These are phyloP conservation scores for Alethe castanea DNA, from an alignment of 2,113 vertebrate genomes.

Conservation along the genomic window DNA sequence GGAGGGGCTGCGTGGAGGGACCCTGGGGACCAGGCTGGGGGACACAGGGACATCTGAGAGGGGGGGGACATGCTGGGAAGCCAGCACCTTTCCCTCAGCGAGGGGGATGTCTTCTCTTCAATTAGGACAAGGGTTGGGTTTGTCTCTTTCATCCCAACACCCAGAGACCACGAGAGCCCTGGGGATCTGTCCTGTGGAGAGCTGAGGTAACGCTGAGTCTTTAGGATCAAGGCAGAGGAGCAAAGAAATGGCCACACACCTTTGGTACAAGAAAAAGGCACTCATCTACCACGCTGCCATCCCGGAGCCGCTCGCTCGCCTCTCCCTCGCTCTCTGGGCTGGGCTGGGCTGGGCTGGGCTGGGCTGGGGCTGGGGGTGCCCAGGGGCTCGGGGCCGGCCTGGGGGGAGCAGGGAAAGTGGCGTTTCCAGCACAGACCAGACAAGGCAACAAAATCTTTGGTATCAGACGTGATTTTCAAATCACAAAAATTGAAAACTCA, in stretches of 20 bases:
- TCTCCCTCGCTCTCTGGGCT: slow-evolving; percentile 44
- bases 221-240: slow-evolving; percentile 60
- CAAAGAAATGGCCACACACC: slow-evolving; percentile 74
- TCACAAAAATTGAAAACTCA: slow-evolving; percentile 86
- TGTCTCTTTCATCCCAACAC: slow-evolving; percentile 31
- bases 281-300: slow-evolving; percentile 83
- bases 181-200: slow-evolving; percentile 28
- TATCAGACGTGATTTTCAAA: slow-evolving; percentile 97
- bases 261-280: slow-evolving; percentile 98
- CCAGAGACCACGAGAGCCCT: slow-evolving; percentile 29
- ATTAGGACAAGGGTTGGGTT: not conserved
- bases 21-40: not conserved
- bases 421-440: slow-evolving; percentile 84
- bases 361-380: not conserved
- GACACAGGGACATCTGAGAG: not conserved
- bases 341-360: not conserved
- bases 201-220: slow-evolving; percentile 47
- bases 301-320: slow-evolving; percentile 65
- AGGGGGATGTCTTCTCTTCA: not conserved
- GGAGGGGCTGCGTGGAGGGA: not conserved
- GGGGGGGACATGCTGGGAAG: not conserved
- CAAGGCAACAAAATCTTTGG: slow-evolving; percentile 97
- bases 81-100: not conserved
- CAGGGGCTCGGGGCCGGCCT: not conserved
- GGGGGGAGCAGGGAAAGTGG: slow-evolving; percentile 51